Evolutionary conservation across 2,888 invertebrate species (phyloP), one percentile per base, ranked within the genome.

Genomic region (Thera obeliscata): DNA sequence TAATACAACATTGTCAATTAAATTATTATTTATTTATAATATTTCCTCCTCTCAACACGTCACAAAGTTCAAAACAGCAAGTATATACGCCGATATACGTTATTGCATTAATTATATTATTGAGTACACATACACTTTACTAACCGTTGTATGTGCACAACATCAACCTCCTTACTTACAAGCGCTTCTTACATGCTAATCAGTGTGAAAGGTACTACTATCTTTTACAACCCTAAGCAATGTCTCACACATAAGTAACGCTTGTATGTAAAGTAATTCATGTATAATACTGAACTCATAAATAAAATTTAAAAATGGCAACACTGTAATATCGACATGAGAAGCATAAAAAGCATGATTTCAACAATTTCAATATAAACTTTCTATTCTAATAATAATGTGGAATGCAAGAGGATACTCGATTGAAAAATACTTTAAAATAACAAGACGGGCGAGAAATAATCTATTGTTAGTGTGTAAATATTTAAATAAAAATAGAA

Each of bases 351-450:
- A 76, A 76, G 76, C 77, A 77, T 72, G 71, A 73, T 74, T 78
- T 76, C 74, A 71, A 71, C 63, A 72, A 71, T 75, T 77, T 74
- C 71, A 71, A 65, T 72, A 72, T 79, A 78, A 80, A 72, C 64
- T 71, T 70, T 64, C 48, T 64, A 78, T 76, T 84, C 84, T 88
- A 87, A 87, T 81, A 82, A 78, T 81, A 87, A 85, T 81, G 86
- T 91, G 92, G 93, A 93, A 93, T 93, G 92, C 92, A 91, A 88
- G 84, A 86, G 88, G 89, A 81, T 83, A 80, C 80, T 81, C 80
- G 77, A 82, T 82, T 78, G 81, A 81, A 77, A 78, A 77, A 84
- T 79, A 83, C 81, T 52, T 59, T 50, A 41, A 49, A 52, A 66
- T 67, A 36, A 60, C 80, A 41, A 56, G 79, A 80, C 82, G 78